Base-by-base conservation (phyloP, 2,888 invertebrate genomes). In the Ptychoptera contaminata region DNA sequence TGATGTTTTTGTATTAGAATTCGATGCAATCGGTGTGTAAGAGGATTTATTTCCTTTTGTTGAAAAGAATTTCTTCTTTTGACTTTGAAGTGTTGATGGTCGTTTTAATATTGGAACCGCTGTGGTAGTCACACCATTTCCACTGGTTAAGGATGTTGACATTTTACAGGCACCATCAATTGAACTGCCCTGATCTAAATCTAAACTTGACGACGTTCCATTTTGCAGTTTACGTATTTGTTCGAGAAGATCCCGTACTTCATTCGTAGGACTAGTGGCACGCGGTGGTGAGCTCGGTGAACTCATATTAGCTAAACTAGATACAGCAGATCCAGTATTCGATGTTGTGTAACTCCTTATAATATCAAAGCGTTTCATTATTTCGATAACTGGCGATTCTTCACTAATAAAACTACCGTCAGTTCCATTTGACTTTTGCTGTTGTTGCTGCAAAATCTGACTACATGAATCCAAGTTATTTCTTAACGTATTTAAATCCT, bases 241-340 rank as follows among this genome's bases (percentile, higher is more conserved):
- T 54, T 78, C 76, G 45, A 82, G 70, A 23, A 84, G 71, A 53
- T 84, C 83, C 42, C 76, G 72, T 50, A 82, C 77, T 57, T 80
- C 79, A n/a, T 60, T 62, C 10, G 83, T 84, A 6, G 86, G 86
- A 57, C 83, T 84, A n/a, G 84, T 86, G 2, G 84, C 82, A 53
- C 79, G 74, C 0, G 85, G 85, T 0, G 86, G 85, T 1, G 86
- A 85, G 51, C 74, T 75, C 29, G 77, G 77, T 8, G 78, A 77
- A 40, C 76, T 77, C 47, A 73, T 59, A 56, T 79, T 79, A 8
- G 76, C 75, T 52, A 79, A 62, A 59, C 79, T 79, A 56, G 79
- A 79, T 46, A 79, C 74, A 54, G 77, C 78, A n/a, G 78, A 77
- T 43, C 74, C 71, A 36, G 71, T 72, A 51, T 69, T 68, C 37